Evolutionary conservation across 2,797 vertebrate genomes (phyloP), one percentile per base, ranked within the genome.

Genomic region (Hoplostethus atlanticus): DNA sequence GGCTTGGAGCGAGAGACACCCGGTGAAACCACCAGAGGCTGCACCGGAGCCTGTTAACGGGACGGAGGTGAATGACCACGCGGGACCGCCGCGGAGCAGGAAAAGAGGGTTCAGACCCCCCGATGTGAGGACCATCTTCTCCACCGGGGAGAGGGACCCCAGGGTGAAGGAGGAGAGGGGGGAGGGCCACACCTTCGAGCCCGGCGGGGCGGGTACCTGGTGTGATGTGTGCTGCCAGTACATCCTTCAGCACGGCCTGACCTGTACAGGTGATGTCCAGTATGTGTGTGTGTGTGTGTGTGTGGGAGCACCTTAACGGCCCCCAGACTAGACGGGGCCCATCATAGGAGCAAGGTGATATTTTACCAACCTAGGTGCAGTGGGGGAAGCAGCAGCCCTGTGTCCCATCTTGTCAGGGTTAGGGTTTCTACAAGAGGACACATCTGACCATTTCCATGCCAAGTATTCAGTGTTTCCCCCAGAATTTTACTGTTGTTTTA

Each of bases 111-210:
- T 91, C 87, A 89, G 90, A 65, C 90, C 93, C 21, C 94, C 94
- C 0, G 94, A 96, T 13, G 95, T 96, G 36, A 92, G 94, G 78
- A 95, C 94, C 40, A 96, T 96, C 77, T 96, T 96, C 84, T 79
- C 81, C 62, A 80, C 84, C 8, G 77, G 53, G 10, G 78, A 86
- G 72, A 91, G 50, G 73, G 93, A 95, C 85, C 93, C 94, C 46
- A 72, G 94, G 25, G 93, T 94, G 38, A 87, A 58, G 53, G 66
- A 90, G 76, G 94, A 95, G 79, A 89, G 69, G 63, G 94, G 95
- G 53, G 92, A 95, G 73, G 94, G 94, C 2, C 95, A 96, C 84
- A 51, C 3, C 68, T 96, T 96, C 59, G 21, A 38, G 79, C 47
- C 84, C 10, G 78, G 79, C 7, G 81, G 52, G 1, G 79, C 79